Conservation (phyloP, 2,888 invertebrate genomes). For the Mesoligia furuncula region DNA sequence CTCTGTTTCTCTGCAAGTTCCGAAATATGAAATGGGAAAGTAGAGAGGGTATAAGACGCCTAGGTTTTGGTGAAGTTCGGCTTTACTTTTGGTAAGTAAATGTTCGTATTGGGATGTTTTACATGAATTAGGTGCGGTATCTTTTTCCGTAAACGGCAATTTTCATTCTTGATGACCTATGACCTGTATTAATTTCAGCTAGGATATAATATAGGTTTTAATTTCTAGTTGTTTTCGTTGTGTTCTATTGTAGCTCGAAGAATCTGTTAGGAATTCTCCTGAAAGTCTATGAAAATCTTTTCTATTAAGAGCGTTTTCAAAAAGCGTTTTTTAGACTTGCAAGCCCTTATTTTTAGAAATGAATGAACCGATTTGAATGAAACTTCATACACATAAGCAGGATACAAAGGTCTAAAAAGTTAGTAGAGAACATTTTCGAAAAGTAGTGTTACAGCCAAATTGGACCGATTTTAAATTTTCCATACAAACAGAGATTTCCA, state of each 20-base stretch:
- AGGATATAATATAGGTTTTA: too few species aligned
- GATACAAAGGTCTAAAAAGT: too few species aligned
- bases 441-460: too few species aligned
- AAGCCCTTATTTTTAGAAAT: too few species aligned
- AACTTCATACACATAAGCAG: too few species aligned
- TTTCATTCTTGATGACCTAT: neutral
- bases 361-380: too few species aligned
- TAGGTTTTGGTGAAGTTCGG: neutral
- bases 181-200: neutral
- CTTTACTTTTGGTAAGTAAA: slow-evolving; percentile 2
- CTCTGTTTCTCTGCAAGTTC: slow-evolving; percentile 68
- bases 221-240: neutral
- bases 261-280: neutral
- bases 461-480: too few species aligned
- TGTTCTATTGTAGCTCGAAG: neutral
- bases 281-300: neutral
- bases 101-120: neutral
- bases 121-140: neutral
- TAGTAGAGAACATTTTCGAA: too few species aligned
- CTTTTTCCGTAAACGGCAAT: neutral
- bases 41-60: slow-evolving; percentile 51
- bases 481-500: too few species aligned
- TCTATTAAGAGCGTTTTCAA: too few species aligned
- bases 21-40: slow-evolving; percentile 58
- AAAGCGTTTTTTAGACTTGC: too few species aligned